Evolutionary conservation across 2,797 vertebrate species (phyloP), one percentile per base, ranked within the genome.

Genomic region (Enteromius trimaculatus): DNA sequence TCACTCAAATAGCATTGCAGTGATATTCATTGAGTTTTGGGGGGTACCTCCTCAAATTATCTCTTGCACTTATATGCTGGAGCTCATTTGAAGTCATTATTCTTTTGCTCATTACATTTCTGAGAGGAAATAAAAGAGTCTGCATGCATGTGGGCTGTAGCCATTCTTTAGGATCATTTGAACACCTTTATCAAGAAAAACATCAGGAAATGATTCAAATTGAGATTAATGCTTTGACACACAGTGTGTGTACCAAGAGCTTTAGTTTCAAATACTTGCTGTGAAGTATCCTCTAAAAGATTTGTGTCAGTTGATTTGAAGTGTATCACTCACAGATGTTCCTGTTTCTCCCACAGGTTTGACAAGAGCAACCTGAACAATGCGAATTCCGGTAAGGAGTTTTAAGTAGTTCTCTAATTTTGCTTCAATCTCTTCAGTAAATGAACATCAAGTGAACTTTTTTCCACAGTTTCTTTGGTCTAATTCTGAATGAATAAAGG

Each of bases 301-400:
- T 81, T 65, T 64, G 16, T 81, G 34, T 51, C n/a, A 53, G 29
- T 34, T 74, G 29, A 34, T 53, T 37, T 14, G 1, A 77, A 82
- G 13, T 60, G 44, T 23, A n/a, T 47, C 34, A 42, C 47, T 62
- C 49, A 64, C 39, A 64, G 16, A 26, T 62, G 29, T 85, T 85
- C 68, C 23, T 84, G 14, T 70, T 69, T 60, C 42, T 77, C 79
- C 29, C 68, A 37, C 85, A 91, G 90, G 82, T 82, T 81, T 66
- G 87, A 90, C 65, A 88, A 84, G 81, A 86, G 79, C 77, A 10
- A 85, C 58, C 64, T 79, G 23, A 87, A 77, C 79, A 71, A 81
- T 84, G 81, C 82, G 34, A 80, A 77, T 55, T 75, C 88, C 82
- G 90, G 90, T 91, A 90, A 89, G 80, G 9, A 76, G 17, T 68